Base-by-base conservation (phyloP, 2,797 vertebrate species). In the Myotis myotis region DNA sequence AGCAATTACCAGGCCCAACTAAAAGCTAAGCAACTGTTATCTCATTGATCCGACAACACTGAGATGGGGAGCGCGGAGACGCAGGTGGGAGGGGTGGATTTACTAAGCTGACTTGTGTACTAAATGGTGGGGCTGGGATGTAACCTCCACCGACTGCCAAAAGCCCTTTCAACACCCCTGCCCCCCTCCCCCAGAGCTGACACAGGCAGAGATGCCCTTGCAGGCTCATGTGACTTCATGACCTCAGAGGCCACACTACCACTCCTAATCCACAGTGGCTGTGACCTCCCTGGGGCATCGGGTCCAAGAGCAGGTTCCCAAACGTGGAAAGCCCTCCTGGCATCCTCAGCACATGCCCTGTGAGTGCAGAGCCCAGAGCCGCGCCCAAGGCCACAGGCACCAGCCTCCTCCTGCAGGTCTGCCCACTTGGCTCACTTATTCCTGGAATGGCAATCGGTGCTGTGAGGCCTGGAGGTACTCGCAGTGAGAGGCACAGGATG, bases 261-360 rank as follows among this genome's bases (percentile, higher is more conserved):
- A 0, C 41, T 44, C n/a, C 81, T 47, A n/a, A 62, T 38, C 51
- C 68, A 25, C 60, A 84, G 28, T 62, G 38, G 6, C 15, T 64
- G 44, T 71, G 74, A 68, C 64, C 22, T 51, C 47, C 15, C 47
- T 6, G 44, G 57, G 44, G 33, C 23, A 64, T 72, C 75, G 4
- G 16, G 53, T 44, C 72, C 47, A 80, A 41, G n/a, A 75, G 79
- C 53, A 53, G 36, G 5, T 71, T 49, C 36, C 44, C 36, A 23
- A 20, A 36, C 51, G 19, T 5, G 30, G 49, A 16, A 64, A 68
- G 25, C 57, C 28, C n/a, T 53, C 28, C 44, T 2, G 8, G 17
- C 0, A 0, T 64, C 60, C 68, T 57, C 9, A 2, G 23, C 36
- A 30, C 30, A 4, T 17, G n/a, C 1, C 0, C 30, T 3, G 0